These are phyloP conservation scores for Rhinophrynus dorsalis DNA, from an alignment of 2,797 vertebrate species.

Conservation along the genomic window DNA sequence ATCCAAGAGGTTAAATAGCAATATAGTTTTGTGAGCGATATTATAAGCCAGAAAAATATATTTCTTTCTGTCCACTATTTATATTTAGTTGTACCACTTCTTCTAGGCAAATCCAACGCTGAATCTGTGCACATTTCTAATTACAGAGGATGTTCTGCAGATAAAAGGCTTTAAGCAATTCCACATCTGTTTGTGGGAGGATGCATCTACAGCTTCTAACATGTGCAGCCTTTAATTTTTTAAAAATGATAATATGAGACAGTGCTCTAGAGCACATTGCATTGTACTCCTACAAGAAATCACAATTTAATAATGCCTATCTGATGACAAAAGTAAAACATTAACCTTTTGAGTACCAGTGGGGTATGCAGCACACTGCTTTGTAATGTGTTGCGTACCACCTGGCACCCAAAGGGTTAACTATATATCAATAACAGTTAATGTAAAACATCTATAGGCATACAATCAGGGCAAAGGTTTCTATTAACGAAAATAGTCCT, in stretches of 20 bases:
- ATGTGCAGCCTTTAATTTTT: constrained; percentile 16
- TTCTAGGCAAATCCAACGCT: constrained; percentile 13
- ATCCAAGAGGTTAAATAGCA: too few species aligned
- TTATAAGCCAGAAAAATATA: background rate
- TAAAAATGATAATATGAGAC: constrained; percentile 27
- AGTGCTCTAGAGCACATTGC: constrained; percentile 4
- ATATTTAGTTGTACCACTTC: constrained; percentile 3
- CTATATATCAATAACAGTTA: too few species aligned
- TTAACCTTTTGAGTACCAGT: too few species aligned
- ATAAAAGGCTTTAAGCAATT: constrained; percentile 5
- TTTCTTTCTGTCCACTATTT: background rate
- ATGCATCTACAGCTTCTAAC: background rate
- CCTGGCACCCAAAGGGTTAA: too few species aligned
- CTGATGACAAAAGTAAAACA: background rate
- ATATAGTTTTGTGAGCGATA: too few species aligned
- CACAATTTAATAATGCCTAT: constrained; percentile 9
- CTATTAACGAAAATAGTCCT: too few species aligned
- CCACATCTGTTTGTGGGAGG: constrained; percentile 37
- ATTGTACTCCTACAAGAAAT: constrained; percentile 11
- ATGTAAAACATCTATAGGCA: too few species aligned
- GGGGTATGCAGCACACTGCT: too few species aligned
- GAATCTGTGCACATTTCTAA: constrained; percentile 29
- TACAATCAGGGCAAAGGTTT: too few species aligned
- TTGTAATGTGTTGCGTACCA: too few species aligned
- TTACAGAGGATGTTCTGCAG: constrained; percentile 8